A percentile compares a stretch with the other conserved stretches of the same genome.
These are phyloP conservation scores for Apus apus DNA, from an alignment of 2,113 vertebrate species.

Conservation along the genomic window DNA sequence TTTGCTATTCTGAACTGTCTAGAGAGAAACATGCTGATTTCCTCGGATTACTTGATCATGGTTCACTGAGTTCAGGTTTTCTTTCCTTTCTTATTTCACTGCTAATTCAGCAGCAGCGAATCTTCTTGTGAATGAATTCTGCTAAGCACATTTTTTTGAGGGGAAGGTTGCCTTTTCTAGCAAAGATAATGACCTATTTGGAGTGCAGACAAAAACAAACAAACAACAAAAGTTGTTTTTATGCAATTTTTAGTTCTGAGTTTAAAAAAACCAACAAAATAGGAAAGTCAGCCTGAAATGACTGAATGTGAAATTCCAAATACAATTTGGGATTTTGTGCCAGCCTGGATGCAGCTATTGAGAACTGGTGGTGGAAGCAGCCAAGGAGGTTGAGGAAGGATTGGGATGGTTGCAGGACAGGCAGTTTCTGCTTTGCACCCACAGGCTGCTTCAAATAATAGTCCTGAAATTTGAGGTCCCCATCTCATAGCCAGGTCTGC, in stretches of 20 bases:
- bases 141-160: neutral
- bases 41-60: constrained; percentile 49
- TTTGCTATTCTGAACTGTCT: constrained; percentile 33
- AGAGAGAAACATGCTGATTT: constrained; percentile 55
- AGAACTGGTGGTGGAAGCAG: neutral
- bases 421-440: neutral
- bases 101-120: constrained; percentile 5
- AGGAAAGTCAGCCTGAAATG: neutral
- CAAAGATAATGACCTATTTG: neutral
- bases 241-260: neutral
- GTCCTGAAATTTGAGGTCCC: neutral
- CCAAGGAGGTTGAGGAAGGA: neutral
- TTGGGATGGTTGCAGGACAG: accelerated
- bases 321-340: neutral
- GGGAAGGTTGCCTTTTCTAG: neutral
- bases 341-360: neutral
- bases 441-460: neutral
- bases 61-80: constrained; percentile 63
- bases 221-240: neutral
- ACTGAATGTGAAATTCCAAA: neutral
- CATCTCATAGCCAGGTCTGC: neutral
- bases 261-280: neutral
- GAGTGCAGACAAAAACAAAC: neutral
- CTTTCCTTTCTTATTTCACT: neutral
- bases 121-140: constrained; percentile 21